Conservation (phyloP, 1,140 invertebrate species). For the Rhynchophorus ferrugineus region DNA sequence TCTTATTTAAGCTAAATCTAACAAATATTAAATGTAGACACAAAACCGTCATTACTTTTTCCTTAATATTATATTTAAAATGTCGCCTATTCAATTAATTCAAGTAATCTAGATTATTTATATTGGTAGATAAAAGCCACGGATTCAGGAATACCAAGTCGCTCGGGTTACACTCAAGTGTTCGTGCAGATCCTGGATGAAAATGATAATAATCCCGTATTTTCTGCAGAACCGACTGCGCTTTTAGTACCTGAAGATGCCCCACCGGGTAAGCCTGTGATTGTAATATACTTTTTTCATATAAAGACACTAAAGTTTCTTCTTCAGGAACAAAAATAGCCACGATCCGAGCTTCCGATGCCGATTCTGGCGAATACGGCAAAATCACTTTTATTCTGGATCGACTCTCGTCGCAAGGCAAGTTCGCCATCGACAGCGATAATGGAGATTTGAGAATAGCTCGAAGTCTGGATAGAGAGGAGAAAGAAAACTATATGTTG, state of each 20-base stretch:
- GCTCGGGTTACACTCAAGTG: conserved; percentile 60
- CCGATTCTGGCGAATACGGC: conserved; percentile 82
- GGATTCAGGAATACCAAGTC: conserved; percentile 71
- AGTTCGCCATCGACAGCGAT: conserved; percentile 79
- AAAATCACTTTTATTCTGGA: conserved; percentile 86
- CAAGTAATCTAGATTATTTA: too few relatives aligned
- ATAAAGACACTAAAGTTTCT: not conserved
- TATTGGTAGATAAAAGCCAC: conserved; percentile 65
- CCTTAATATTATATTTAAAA: too few relatives aligned
- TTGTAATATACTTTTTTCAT: not conserved
- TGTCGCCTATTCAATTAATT: too few relatives aligned
- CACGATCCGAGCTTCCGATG: conserved; percentile 69
- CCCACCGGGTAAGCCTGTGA: conserved; percentile 28
- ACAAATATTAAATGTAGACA: too few relatives aligned
- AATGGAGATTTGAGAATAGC: conserved; percentile 73
- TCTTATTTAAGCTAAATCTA: too few relatives aligned
- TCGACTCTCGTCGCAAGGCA: conserved; percentile 72
- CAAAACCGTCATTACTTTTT: too few relatives aligned
- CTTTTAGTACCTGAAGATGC: conserved; percentile 72
- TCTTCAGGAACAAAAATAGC: conserved; percentile 63
- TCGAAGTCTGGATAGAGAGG: conserved; percentile 76
- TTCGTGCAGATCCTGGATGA: conserved; percentile 78
- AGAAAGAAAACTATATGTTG: conserved; percentile 64
- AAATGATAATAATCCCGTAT: conserved; percentile 89
- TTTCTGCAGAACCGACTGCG: conserved; percentile 60